phyloP scores from a whole-genome alignment of 2,113 vertebrate genomes.

The Lathamus discolor region DNA sequence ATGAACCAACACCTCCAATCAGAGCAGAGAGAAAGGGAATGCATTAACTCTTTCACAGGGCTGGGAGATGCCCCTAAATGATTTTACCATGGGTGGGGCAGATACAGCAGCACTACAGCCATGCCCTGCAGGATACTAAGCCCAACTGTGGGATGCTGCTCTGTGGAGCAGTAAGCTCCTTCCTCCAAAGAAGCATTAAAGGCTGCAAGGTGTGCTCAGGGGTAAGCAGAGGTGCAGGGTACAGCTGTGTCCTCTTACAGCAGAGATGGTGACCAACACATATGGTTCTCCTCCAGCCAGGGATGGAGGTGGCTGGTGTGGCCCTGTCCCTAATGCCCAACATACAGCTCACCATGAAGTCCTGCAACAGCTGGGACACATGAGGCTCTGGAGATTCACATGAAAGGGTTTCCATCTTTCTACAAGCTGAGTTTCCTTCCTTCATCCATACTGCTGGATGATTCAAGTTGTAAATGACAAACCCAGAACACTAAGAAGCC shows the following conservation, averaged over 20 bases:
- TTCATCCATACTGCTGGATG: neutral
- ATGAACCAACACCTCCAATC: neutral
- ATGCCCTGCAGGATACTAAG: fast-evolving
- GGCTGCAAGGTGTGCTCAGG: neutral
- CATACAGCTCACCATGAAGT: neutral
- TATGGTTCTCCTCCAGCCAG: neutral
- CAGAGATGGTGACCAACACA: fast-evolving
- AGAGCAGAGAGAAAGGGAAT: neutral
- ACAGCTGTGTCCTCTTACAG: neutral
- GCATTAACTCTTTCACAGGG: neutral
- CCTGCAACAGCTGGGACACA: neutral
- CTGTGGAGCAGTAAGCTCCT: neutral
- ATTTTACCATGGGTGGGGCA: neutral
- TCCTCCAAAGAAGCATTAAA: fast-evolving
- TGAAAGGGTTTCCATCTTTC: neutral
- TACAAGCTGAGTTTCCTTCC: neutral
- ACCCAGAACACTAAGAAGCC: neutral
- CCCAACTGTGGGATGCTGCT: neutral
- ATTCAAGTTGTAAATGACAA: neutral
- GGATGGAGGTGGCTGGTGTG: fast-evolving
- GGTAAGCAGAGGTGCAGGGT: neutral
- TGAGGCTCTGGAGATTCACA: neutral
- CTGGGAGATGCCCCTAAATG: neutral
- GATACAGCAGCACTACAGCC: neutral
- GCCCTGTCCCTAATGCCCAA: neutral